Conservation (phyloP, 2,888 invertebrate genomes). For the Ectobius pallidus region DNA sequence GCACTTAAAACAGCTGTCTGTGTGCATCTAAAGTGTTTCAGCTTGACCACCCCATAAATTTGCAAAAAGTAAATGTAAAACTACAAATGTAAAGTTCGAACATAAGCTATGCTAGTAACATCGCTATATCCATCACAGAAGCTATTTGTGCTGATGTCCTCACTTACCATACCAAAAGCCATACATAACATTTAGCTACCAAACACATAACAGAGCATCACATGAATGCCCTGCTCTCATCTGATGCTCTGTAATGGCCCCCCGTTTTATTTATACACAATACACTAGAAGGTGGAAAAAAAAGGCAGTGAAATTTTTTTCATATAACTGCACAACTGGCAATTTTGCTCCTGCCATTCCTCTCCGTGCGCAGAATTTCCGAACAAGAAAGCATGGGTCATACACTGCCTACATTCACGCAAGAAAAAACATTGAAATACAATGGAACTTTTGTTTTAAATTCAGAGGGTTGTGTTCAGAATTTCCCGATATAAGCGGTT, state of each 20-base stretch:
- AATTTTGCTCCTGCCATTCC: slow-evolving; percentile 19
- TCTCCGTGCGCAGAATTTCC: slow-evolving; percentile 10
- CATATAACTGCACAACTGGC: slow-evolving; percentile 33
- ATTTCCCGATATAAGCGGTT: slow-evolving; percentile 25
- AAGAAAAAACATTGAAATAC: slow-evolving; percentile 36
- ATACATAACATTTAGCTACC: slow-evolving; percentile 8
- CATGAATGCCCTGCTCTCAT: neutral
- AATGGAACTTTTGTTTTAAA: slow-evolving; percentile 23
- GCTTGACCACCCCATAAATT: slow-evolving; percentile 30
- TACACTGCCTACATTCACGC: slow-evolving; percentile 34
- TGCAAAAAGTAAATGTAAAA: slow-evolving; percentile 6
- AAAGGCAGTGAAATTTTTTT: slow-evolving; percentile 37
- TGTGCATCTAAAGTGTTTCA: slow-evolving; percentile 30
- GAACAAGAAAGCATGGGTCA: slow-evolving; percentile 38
- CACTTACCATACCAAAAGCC: slow-evolving; percentile 24
- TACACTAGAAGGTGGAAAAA: slow-evolving; percentile 19
- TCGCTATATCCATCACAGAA: slow-evolving; percentile 56
- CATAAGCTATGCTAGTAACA: slow-evolving; percentile 22
- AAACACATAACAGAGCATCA: slow-evolving; percentile 9
- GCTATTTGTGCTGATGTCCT: slow-evolving; percentile 46
- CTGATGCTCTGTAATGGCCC: slow-evolving; percentile 30
- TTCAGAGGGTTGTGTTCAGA: slow-evolving; percentile 5
- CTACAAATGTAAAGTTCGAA: slow-evolving; percentile 19
- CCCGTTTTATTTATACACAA: slow-evolving; percentile 24
- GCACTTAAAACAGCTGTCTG: slow-evolving; percentile 38